Evolutionary conservation across 1,140 invertebrate genomes (phyloP), one percentile per base, ranked within the genome.

Genomic region (Drosophila guanche): DNA sequence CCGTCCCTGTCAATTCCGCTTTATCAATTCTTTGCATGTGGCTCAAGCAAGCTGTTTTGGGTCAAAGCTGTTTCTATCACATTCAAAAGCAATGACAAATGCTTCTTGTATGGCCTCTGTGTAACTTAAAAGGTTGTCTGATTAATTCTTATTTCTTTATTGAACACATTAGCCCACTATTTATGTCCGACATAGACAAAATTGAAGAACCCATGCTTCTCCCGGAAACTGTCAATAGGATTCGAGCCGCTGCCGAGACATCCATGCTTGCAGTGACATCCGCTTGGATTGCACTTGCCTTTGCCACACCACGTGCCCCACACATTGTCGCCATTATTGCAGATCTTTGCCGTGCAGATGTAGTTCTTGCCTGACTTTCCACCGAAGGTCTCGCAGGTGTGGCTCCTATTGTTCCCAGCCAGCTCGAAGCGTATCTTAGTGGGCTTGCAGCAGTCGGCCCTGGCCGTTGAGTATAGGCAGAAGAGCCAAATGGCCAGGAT

Each of bases 371-470:
- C 46, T n/a, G 48, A 53, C 29, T 74, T 74, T 37, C 22, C 70
- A 6, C 73, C 69, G n/a, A 25, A 76, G 42, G 42, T 76, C 12
- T 47, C 27, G 12, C 74, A 75, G 16, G 2, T 43, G 40, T 51
- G 16, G 0, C n/a, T 23, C 0, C 27, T 43, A 5, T 10, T 46
- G 10, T 66, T 55, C 8, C 8, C 6, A 1, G 37, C 56, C 53
- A 76, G 22, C 23, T 76, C 66, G n/a, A 41, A 76, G 2, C 46
- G 20, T 25, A 76, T 62, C 10, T 68, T 53, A 4, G 42, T 42
- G 1, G 73, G 57, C 22, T 58, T 58, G 63, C 70, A 76, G 63
- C 73, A 76, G 33, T 33, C 56, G 8, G 61, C 73, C 4, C 33
- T 29, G 16, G 69, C 10, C 4, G 23, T 16, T 0, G 58, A 14